These are phyloP conservation scores for Lagopus leucura DNA, from an alignment of 2,113 vertebrate species.

Conservation along the genomic window DNA sequence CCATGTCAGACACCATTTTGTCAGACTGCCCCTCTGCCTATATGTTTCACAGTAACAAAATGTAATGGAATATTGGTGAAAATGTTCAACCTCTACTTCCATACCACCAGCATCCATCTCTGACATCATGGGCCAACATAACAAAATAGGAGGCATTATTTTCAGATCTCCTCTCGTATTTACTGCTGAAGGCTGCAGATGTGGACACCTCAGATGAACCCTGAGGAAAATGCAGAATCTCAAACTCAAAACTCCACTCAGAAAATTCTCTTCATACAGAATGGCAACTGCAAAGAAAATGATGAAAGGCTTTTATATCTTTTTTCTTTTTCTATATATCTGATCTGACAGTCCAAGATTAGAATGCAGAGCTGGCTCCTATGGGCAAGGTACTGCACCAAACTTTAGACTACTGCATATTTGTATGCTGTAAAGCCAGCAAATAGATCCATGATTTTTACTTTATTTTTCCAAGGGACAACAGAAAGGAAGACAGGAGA, in stretches of 20 bases:
- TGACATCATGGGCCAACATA: too few species aligned
- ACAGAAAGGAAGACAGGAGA: background rate
- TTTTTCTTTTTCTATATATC: background rate
- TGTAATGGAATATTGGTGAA: too few species aligned
- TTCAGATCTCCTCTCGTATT: background rate
- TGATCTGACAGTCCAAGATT: background rate
- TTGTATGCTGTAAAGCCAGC: background rate
- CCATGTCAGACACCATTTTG: too few species aligned
- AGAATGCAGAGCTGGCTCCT: background rate
- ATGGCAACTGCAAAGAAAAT: background rate
- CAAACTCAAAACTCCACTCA: constrained; percentile 18
- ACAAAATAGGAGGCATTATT: too few species aligned
- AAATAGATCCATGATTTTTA: background rate
- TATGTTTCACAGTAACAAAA: too few species aligned
- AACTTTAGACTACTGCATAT: background rate
- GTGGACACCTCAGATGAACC: background rate
- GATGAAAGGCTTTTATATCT: background rate
- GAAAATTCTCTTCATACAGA: background rate
- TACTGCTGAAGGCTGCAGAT: constrained; percentile 14
- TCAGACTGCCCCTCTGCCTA: too few species aligned
- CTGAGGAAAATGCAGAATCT: background rate
- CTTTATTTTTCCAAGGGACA: background rate
- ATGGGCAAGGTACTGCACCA: background rate
- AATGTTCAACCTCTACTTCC: too few species aligned
- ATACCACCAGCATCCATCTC: too few species aligned